Evolutionary conservation across 2,113 vertebrate genomes (phyloP), one percentile per base, ranked within the genome.

Genomic region (Platichthys flesus): DNA sequence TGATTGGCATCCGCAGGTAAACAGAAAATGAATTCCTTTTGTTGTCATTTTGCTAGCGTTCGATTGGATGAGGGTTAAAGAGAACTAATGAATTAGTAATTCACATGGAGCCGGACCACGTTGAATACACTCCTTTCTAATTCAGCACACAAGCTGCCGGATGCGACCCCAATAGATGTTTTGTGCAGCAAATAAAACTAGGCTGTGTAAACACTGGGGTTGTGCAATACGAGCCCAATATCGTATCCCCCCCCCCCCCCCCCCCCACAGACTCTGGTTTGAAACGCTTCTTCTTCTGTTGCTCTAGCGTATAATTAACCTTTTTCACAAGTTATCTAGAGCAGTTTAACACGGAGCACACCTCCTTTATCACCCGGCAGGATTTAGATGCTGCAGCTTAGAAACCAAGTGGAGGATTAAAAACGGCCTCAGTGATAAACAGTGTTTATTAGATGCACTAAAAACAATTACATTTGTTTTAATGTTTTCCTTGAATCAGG

Each of bases 381-480:
- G 16, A 61, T 71, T 85, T 59, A 73, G 31, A 20, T 5, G 20
- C 58, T 45, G 58, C 28, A 42, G 71, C 74, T 62, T 58, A 31
- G 60, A 59, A 63, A 71, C 51, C 61, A 15, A 61, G n/a, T 7
- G 8, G 24, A 54, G 51, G 68, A 61, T 73, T 66, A 20, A 47
- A 65, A 70, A 52, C 51, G 2, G 37, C 57, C 49, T 37, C 42
- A 7, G 37, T 24, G 74, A 75, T 45, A 49, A 72, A 72, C n/a
- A 7, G 47, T 6, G 26, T 73, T 68, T 71, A 60, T 76, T 63
- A 59, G 49, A 67, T 76, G 13, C 64, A 63, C 56, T 31, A 31
- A 31, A 31, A 31, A 31, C 5, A 31, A 31, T 6, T 31, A 31
- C 5, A 26, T 31, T 31, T 1, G 5, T 20, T 74, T 23, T 14